Evolutionary conservation across 2,113 vertebrate species (phyloP), one percentile per base, ranked within the genome.

Genomic region (Oncorhynchus gorbuscha): DNA sequence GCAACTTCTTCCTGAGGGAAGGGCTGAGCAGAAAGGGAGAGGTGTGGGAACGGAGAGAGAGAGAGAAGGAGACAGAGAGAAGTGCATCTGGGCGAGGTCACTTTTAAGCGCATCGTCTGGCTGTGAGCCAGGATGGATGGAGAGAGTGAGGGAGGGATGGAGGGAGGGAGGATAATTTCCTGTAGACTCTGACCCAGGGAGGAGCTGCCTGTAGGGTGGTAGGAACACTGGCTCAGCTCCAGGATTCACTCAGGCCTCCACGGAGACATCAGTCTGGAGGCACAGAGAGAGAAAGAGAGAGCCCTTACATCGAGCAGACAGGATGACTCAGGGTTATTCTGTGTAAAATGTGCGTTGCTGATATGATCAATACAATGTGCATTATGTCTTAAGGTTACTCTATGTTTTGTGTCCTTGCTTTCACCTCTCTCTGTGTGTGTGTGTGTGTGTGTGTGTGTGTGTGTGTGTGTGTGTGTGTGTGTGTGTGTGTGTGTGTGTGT

Each of bases 41-140:
- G 16, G 71, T 35, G 49, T 55, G 24, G 14, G 22, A 32, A 49
- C 30, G 66, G 30, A 13, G 8, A 26, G 32, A 66, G 73, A 49
- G 61, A 65, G 4, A 32, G 35, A 62, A 67, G 12, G 64, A 82
- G 67, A 69, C 61, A 26, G 68, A 72, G 39, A 69, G 26, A 71
- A 35, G 74, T 68, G 32, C 14, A 71, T 88, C 76, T 87, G 85
- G 80, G 81, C 12, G 18, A 30, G 70, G 82, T 74, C 76, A 79
- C 20, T 67, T 76, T 81, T 64, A 76, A 67, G 48, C 79, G 55
- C 30, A 32, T 55, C 66, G 71, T 79, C 67, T 89, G 86, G 85
- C 73, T 14, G 79, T 22, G 24, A 81, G 84, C 91, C 82, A 87
- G 80, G 68, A 73, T 77, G 74, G 72, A 74, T 75, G 45, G 66